A percentile compares a stretch with the other conserved stretches of the same genome.
These are phyloP conservation scores for Camponotus vicinus DNA, from an alignment of 1,140 invertebrate genomes.

Conservation along the genomic window DNA sequence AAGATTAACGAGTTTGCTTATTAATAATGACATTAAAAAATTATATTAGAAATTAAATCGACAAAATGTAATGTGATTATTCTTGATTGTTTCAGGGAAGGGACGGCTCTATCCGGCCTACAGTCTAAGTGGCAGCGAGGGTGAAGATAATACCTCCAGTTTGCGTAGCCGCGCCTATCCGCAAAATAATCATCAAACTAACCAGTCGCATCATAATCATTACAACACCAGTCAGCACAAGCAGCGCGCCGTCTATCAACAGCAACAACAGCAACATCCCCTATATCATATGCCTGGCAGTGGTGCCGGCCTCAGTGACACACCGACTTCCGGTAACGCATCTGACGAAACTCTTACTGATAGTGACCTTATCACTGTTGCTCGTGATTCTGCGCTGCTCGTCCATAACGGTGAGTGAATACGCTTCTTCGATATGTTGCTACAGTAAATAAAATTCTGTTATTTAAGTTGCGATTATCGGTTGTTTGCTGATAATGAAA, in stretches of 20 bases:
- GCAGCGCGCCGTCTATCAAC: constrained; percentile 78
- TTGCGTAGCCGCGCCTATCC: constrained; percentile 80
- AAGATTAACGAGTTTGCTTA: neutral
- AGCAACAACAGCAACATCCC: constrained; percentile 83
- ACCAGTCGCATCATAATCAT: constrained; percentile 81
- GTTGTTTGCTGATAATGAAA: neutral
- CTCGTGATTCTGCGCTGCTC: constrained; percentile 91
- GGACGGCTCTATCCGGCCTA: constrained; percentile 91
- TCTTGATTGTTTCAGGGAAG: constrained; percentile 86
- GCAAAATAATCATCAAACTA: constrained; percentile 80
- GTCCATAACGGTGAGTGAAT: constrained; percentile 91
- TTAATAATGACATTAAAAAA: neutral
- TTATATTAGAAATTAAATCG: neutral
- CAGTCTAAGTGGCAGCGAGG: constrained; percentile 88
- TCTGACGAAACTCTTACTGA: constrained; percentile 93
- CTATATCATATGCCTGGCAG: constrained; percentile 86
- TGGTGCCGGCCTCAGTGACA: constrained; percentile 90
- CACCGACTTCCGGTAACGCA: constrained; percentile 92
- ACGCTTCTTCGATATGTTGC: neutral
- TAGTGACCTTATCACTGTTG: constrained; percentile 91
- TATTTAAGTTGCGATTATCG: neutral
- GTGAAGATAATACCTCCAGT: constrained; percentile 87
- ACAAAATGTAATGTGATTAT: neutral
- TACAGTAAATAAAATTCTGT: neutral
- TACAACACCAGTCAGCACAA: constrained; percentile 80